Evolutionary conservation across 2,797 vertebrate genomes (phyloP), one percentile per base, ranked within the genome.

Genomic region (Channallabes apus): DNA sequence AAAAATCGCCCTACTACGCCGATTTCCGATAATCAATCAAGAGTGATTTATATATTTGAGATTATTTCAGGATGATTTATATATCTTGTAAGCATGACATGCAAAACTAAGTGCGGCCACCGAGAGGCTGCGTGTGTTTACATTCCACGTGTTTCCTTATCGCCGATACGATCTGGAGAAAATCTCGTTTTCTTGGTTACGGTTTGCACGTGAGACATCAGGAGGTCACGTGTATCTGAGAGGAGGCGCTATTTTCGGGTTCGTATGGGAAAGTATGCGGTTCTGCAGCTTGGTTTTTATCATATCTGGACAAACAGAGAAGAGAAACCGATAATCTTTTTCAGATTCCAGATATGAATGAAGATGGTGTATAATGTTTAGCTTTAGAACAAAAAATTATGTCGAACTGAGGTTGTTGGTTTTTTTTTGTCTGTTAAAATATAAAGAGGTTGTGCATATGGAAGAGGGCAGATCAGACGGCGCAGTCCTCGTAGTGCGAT

Each of bases 251-350:
- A 54, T 38, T 38, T 61, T 32, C 4, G 14, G 3, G 62, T 27
- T 80, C 1, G 38, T 27, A 41, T n/a, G 38, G 1, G 0, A 18
- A 64, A 20, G 15, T 38, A 27, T n/a, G 77, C 12, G 0, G 59
- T 64, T 79, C 59, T n/a, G 35, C 77, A 18, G 77, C 58, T 59
- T 24, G 75, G 54, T 14, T 77, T 24, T 77, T 59, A 46, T 46
- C 14, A 29, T 38, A 81, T 80, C n/a, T 29, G 73, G 22, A 80
- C 27, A 27, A 18, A 61, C 64, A 38, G 38, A 17, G 32, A 35
- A 69, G 67, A 22, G 46, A 38, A 56, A 29, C n/a, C 6, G 71
- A 58, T 51, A 3, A 3, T 51, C 12, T 51, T 51, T 71, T 71
- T 38, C 1, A 2, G 32, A 56, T 78, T 61, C 27, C 29, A 35